A percentile compares a stretch with the other conserved stretches of the same genome.
phyloP scores from a whole-genome alignment of 2,113 vertebrate genomes.

The Odobenus rosmarus region DNA sequence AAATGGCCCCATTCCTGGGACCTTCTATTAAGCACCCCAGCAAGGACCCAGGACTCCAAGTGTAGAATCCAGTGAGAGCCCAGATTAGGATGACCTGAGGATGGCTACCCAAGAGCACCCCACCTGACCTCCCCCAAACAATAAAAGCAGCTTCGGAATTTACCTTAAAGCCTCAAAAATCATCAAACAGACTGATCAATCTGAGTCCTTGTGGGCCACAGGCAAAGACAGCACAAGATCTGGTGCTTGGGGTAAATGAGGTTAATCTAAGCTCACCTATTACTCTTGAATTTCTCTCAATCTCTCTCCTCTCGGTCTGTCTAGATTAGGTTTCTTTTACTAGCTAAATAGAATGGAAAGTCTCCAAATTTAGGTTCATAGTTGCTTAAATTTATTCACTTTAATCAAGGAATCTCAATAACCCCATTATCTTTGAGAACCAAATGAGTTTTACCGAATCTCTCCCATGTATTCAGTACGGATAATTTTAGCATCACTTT shows the following conservation, averaged over 20 bases:
- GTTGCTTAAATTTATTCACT: slow-evolving; percentile 38
- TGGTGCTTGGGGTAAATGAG: slow-evolving; percentile 14
- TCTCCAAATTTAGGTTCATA: slow-evolving; percentile 2
- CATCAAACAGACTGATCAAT: not conserved
- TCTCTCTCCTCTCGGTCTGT: not conserved
- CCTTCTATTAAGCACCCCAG: slow-evolving; percentile 18
- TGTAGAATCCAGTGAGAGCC: slow-evolving; percentile 29
- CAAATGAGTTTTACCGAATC: slow-evolving; percentile 32
- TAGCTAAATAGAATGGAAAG: slow-evolving; percentile 19
- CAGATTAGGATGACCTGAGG: not conserved
- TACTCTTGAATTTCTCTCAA: slow-evolving; percentile 13
- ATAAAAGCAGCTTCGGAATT: slow-evolving; percentile 23
- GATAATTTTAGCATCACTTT: slow-evolving; percentile 37
- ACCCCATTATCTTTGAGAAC: not conserved
- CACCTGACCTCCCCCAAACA: not conserved
- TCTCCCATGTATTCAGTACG: slow-evolving; percentile 20
- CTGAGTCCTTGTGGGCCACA: not conserved
- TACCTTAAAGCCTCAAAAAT: slow-evolving; percentile 37
- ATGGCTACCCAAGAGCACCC: not conserved
- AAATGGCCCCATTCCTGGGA: slow-evolving; percentile 45
- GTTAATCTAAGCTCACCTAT: slow-evolving; percentile 22
- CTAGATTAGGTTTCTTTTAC: slow-evolving; percentile 41
- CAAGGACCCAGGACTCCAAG: not conserved
- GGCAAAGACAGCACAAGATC: not conserved
- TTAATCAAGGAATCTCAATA: slow-evolving; percentile 48